A percentile compares a stretch with the other conserved stretches of the same genome.
Conservation (phyloP, 2,113 vertebrate genomes). For the Lepus europaeus region DNA sequence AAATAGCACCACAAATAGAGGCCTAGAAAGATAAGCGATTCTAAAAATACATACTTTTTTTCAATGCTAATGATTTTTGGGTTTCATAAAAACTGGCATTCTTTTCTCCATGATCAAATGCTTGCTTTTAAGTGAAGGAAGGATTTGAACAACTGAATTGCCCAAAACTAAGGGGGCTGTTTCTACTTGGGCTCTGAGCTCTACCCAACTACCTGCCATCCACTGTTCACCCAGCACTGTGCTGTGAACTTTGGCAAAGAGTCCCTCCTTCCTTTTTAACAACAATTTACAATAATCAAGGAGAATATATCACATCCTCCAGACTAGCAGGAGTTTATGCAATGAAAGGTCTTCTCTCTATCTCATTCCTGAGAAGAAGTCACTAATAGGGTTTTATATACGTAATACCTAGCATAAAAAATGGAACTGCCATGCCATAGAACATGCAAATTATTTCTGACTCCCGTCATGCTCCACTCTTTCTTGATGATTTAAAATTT, state of each 20-base stretch:
- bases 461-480: neutral
- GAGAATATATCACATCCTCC: neutral
- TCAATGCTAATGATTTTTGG: conserved; percentile 33
- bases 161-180: too few species aligned
- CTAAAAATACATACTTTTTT: conserved; percentile 67
- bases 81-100: conserved; percentile 22
- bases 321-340: neutral
- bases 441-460: neutral
- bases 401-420: neutral
- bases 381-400: neutral
- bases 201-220: neutral
- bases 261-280: neutral
- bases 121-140: neutral
- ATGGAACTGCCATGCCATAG: neutral
- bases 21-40: conserved; percentile 59
- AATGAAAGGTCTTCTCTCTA: neutral
- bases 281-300: neutral
- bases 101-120: neutral
- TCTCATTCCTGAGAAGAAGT: neutral
- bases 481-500: neutral
- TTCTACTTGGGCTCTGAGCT: neutral
- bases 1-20: conserved; percentile 67
- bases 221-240: neutral
- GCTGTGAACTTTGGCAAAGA: neutral
- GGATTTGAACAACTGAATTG: neutral